Evolutionary conservation across 2,888 invertebrate genomes (phyloP), one percentile per base, ranked within the genome.

Genomic region (Xestia sexstrigata): DNA sequence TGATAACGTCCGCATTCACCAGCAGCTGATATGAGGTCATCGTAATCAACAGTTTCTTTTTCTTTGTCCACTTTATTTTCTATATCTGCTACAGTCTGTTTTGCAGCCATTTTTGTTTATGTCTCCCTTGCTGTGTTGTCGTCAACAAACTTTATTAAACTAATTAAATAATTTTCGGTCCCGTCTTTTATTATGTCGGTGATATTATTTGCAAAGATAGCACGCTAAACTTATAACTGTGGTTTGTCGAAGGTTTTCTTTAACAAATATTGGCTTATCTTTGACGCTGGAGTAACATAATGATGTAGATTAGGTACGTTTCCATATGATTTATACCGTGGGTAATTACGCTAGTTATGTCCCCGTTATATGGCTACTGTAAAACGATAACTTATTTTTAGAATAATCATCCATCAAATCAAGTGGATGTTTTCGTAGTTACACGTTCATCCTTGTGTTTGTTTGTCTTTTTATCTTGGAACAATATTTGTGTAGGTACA

Each of bases 1-100:
- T 93, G 93, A 72, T 93, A 93, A 2, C 84, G 81, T 20, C 93
- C 93, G 49, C 92, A 89, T 84, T 93, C 91, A 20, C 93, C 93
- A 69, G 92, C 93, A 17, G 90, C 84, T 11, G 91, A 87, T 39
- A 93, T 77, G 23, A 93, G 83, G 68, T 93, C 92, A 76, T 93
- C 93, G 67, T 91, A 93, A 66, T 92, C 91, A 0, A 92, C 88
- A 77, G 86, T 76, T 23, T 86, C 77, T 69, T 86, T 79, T n/a
- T 70, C 47, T n/a, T 60, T 76, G n/a, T 79, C 82, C 20, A 49
- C 49, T 82, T 85, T 78, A 9, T 76, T 81, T 49, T 83, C 81
- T 74, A 77, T 65, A 60, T 75, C 71, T 76, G 67, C 39, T 23
- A 23, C 42, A 30, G 66, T 70, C 49, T 74, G 78, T 73, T 79